Evolutionary conservation across 2,888 invertebrate species (phyloP).

Genomic region (Cotesia congregata): DNA sequence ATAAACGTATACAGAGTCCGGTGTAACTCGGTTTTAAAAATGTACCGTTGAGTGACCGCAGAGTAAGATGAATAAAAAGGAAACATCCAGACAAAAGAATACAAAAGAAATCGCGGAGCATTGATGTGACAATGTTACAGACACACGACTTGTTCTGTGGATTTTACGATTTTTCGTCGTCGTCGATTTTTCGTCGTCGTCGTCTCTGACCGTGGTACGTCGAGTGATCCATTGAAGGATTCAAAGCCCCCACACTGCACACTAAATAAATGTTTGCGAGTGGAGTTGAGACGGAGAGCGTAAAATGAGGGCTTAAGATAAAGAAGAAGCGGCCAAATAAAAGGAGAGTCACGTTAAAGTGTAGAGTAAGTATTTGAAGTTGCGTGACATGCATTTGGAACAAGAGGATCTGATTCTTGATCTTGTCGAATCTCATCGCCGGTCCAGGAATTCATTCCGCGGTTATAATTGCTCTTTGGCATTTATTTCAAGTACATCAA

Average conservation of each 20-base stretch:
- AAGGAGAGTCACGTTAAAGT: neutral
- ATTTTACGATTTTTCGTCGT: constrained; percentile 32
- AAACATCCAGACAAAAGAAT: constrained; percentile 28
- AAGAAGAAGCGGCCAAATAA: neutral
- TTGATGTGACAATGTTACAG: constrained; percentile 34
- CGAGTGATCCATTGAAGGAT: constrained; percentile 50
- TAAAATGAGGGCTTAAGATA: constrained; percentile 25
- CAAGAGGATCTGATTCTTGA: constrained; percentile 47
- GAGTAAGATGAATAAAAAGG: constrained; percentile 35
- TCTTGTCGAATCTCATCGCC: constrained; percentile 39
- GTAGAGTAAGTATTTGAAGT: constrained; percentile 35
- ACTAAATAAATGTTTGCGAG: constrained; percentile 15
- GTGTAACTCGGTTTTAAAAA: constrained; percentile 45
- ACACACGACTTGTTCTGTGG: constrained; percentile 12
- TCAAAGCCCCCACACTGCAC: constrained; percentile 11
- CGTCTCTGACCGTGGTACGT: neutral
- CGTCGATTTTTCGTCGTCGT: neutral
- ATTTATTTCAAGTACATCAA: constrained; percentile 12
- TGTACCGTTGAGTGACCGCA: constrained; percentile 41
- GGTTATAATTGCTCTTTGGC: constrained; percentile 31
- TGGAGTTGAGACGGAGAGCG: no score
- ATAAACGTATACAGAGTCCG: neutral
- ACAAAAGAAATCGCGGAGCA: constrained; percentile 25
- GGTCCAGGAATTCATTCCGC: constrained; percentile 23
- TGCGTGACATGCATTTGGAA: constrained; percentile 65